A percentile compares a stretch with the other conserved stretches of the same genome.
Evolutionary conservation across 2,113 vertebrate genomes (phyloP).

Genomic region (Myrmecobius fasciatus): DNA sequence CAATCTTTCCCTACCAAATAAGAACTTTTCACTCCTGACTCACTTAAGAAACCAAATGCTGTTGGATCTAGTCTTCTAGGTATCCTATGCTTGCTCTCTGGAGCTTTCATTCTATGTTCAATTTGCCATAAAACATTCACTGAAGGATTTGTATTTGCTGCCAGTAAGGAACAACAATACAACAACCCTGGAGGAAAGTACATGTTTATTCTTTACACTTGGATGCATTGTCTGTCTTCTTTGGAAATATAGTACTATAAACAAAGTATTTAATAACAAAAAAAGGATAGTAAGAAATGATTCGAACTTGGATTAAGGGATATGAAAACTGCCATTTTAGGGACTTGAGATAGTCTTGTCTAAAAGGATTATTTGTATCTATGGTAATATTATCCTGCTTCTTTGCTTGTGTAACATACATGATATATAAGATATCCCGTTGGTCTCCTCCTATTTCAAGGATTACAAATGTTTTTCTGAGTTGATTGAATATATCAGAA

Average conservation of each 20-base stretch:
- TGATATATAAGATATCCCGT: neutral
- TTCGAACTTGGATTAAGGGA: neutral
- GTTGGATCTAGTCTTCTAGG: conserved; percentile 43
- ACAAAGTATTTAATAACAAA: conserved; percentile 83
- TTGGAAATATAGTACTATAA: conserved; percentile 85
- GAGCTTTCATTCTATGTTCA: conserved; percentile 72
- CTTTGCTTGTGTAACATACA: neutral
- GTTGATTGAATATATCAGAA: neutral
- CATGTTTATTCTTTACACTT: conserved; percentile 75
- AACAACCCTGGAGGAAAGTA: neutral
- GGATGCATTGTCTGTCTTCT: conserved; percentile 83
- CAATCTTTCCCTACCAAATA: conserved; percentile 54
- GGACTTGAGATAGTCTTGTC: neutral
- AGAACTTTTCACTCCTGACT: neutral
- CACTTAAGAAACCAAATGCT: conserved; percentile 63
- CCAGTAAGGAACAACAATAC: conserved; percentile 59
- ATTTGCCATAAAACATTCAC: conserved; percentile 72
- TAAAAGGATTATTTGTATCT: neutral
- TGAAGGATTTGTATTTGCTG: conserved; percentile 85
- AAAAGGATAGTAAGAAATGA: neutral
- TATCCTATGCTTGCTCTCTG: conserved; percentile 27
- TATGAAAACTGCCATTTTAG: neutral
- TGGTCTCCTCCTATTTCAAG: neutral
- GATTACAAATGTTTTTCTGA: neutral
- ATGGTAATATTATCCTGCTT: neutral